Percentiles rank a stretch among this genome's conserved stretches.
phyloP scores from a whole-genome alignment of 2,888 invertebrate species.

The Tridacna crocea region DNA sequence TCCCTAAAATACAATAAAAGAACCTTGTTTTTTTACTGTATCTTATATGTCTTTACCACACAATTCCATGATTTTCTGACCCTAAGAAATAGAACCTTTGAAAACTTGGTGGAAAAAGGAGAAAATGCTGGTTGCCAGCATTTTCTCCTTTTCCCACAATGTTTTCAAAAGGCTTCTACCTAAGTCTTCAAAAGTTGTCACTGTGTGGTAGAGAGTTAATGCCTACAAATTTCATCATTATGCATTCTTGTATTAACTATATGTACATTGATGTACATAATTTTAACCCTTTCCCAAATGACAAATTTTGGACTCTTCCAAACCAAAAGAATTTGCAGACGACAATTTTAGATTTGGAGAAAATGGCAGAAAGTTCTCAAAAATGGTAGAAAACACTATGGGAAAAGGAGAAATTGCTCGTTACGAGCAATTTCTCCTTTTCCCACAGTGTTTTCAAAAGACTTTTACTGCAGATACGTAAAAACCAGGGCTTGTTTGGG shows the following conservation, averaged over 20 bases:
- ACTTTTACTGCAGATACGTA: too few relatives aligned
- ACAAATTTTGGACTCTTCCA: too few relatives aligned
- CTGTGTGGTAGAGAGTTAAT: not conserved
- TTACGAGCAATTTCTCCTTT: constrained; percentile 6
- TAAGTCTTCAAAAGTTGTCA: not conserved
- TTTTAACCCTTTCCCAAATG: too few relatives aligned
- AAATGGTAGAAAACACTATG: too few relatives aligned
- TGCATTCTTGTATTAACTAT: not conserved
- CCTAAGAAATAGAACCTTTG: too few relatives aligned
- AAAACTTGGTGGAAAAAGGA: not conserved
- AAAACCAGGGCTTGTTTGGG: too few relatives aligned
- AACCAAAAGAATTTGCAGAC: too few relatives aligned
- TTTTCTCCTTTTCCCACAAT: not conserved
- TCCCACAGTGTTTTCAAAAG: constrained; percentile 10
- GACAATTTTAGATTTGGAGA: too few relatives aligned
- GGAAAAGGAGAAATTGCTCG: too few relatives aligned
- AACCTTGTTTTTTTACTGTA: not conserved
- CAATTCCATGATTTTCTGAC: too few relatives aligned
- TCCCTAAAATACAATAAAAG: constrained; percentile 70
- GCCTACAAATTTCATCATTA: not conserved
- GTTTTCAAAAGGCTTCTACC: not conserved
- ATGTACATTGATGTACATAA: not conserved
- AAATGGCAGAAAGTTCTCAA: too few relatives aligned
- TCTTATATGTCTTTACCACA: too few relatives aligned
- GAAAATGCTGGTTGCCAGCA: not conserved